A percentile compares a stretch with the other conserved stretches of the same genome.
phyloP scores from a whole-genome alignment of 2,113 vertebrate species.

The Podiceps cristatus region DNA sequence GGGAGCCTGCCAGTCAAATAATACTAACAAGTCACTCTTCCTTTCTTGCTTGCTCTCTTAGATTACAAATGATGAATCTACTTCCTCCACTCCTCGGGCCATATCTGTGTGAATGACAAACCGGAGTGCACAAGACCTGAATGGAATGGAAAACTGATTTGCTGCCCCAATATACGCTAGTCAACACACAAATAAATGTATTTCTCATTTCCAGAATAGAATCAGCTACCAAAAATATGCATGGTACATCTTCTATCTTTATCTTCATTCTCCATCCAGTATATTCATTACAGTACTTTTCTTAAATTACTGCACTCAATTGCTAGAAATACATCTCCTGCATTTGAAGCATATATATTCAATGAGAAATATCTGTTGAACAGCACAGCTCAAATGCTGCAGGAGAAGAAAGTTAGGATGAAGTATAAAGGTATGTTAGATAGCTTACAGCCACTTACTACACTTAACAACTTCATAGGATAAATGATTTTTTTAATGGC shows the following conservation, averaged over 20 bases:
- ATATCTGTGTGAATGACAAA: neutral
- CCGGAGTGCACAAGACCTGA: neutral
- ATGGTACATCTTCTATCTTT: neutral
- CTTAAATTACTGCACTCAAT: neutral
- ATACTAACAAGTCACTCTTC: neutral
- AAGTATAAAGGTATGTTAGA: neutral
- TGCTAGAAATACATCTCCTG: neutral
- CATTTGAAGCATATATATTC: neutral
- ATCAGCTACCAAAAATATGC: neutral
- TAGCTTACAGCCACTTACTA: neutral
- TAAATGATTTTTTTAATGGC: neutral
- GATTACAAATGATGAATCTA: slow-evolving; percentile 12
- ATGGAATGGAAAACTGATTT: neutral
- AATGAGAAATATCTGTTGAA: neutral
- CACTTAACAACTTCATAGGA: neutral
- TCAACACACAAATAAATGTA: neutral
- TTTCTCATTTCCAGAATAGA: neutral
- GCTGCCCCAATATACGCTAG: neutral
- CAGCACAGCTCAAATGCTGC: neutral
- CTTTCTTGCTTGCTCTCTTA: slow-evolving; percentile 40
- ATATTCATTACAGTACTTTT: neutral
- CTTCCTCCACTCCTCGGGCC: neutral
- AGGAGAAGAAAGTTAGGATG: neutral
- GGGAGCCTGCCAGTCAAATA: neutral
- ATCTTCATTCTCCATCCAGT: neutral